A percentile compares a stretch with the other conserved stretches of the same genome.
Conservation (phyloP, 2,797 vertebrate species). For the Ctenopoma kingsleyae region DNA sequence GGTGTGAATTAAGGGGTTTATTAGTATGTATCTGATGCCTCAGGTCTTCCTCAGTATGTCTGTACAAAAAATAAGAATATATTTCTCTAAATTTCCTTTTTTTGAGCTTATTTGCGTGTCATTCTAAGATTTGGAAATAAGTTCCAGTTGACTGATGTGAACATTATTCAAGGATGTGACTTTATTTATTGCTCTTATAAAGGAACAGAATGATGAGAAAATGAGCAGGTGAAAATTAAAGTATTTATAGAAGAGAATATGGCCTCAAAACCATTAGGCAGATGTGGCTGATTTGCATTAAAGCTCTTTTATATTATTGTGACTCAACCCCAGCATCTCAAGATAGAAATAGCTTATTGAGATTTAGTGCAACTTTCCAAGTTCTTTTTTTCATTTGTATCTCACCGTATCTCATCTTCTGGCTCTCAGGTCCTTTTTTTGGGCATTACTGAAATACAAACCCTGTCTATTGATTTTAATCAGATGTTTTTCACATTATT, state of each 20-base stretch:
- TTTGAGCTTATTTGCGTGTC: background rate
- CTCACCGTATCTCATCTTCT: slow-evolving; percentile 1
- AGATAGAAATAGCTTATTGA: slow-evolving; percentile 11
- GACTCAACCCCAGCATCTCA: slow-evolving; percentile 15
- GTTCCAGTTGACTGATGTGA: slow-evolving; percentile 2
- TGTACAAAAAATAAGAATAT: background rate
- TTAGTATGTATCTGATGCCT: slow-evolving; percentile 27
- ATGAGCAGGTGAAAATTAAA: background rate
- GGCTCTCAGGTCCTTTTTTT: background rate
- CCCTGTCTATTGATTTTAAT: background rate
- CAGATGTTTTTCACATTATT: background rate
- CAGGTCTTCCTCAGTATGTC: slow-evolving; percentile 20
- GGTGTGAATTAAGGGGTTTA: slow-evolving; percentile 33
- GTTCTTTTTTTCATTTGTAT: slow-evolving; percentile 2
- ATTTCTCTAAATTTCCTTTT: background rate
- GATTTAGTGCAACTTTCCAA: slow-evolving; percentile 11
- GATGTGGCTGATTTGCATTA: slow-evolving; percentile 29
- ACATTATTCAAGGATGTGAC: background rate
- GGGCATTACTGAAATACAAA: background rate
- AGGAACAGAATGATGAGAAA: slow-evolving; percentile 11
- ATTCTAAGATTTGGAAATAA: background rate
- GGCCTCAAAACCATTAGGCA: slow-evolving; percentile 7
- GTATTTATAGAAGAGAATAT: slow-evolving; percentile 20
- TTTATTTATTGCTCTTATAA: background rate
- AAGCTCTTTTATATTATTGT: slow-evolving; percentile 19